A percentile compares a stretch with the other conserved stretches of the same genome.
phyloP scores from a whole-genome alignment of 1,140 invertebrate species.

The Drosophila ironensis region DNA sequence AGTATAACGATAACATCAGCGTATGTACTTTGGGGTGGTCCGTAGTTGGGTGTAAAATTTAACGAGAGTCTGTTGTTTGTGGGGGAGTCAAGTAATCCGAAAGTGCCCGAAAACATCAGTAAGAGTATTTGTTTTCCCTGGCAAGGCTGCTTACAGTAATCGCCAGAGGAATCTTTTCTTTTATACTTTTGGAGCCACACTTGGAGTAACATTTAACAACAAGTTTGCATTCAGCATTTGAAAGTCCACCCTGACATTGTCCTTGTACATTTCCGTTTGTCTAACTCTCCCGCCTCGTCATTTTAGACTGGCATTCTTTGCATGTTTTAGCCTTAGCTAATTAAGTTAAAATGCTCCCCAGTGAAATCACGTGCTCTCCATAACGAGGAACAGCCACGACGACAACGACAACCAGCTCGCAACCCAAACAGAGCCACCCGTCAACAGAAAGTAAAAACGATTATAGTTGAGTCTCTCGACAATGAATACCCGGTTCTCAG shows the following conservation, averaged over 20 bases:
- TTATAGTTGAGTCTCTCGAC: no score
- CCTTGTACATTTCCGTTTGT: not conserved
- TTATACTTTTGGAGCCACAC: no score
- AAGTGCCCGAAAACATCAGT: not conserved
- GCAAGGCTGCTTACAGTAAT: no score
- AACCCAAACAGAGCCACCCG: constrained; percentile 27
- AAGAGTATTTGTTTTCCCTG: no score
- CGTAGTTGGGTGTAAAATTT: not conserved
- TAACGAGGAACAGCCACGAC: constrained; percentile 35
- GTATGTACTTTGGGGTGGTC: not conserved
- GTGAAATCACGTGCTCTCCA: constrained; percentile 73
- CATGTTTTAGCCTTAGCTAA: constrained; percentile 59
- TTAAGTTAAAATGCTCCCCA: constrained; percentile 78
- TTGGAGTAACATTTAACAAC: no score
- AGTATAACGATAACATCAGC: constrained; percentile 30
- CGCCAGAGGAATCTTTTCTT: no score
- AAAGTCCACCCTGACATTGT: not conserved
- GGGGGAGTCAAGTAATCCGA: not conserved
- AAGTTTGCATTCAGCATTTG: not conserved
- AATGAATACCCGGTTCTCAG: no score
- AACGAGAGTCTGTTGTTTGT: not conserved
- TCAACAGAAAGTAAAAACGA: no score
- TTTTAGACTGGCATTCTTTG: constrained; percentile 23
- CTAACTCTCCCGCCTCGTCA: not conserved
- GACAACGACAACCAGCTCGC: constrained; percentile 21